phyloP scores from a whole-genome alignment of 92 coral and sea anemone species.

The Paragorgia papillata region DNA sequence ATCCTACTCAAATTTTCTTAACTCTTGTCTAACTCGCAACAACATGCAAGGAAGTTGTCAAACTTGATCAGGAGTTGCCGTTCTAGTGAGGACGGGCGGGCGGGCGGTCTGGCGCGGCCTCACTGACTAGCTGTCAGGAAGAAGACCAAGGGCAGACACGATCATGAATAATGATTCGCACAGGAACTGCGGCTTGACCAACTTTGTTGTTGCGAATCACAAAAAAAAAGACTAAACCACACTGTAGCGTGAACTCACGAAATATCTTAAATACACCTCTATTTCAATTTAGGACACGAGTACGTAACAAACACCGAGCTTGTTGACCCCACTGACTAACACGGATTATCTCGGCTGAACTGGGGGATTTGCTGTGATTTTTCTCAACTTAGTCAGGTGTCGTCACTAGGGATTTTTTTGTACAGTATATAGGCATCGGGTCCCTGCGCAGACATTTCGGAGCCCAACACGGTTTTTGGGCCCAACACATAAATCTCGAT shows the following conservation, averaged over 20 bases:
- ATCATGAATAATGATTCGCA: slow-evolving; percentile 41
- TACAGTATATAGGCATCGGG: not conserved
- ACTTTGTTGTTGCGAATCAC: slow-evolving; percentile 20
- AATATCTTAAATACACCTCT: too few species aligned
- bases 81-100: not conserved
- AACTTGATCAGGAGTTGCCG: not conserved
- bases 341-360: too few species aligned
- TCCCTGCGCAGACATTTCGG: slow-evolving; percentile 28
- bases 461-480: slow-evolving; percentile 32
- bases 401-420: slow-evolving; percentile 4
- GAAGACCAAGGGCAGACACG: slow-evolving; percentile 27
- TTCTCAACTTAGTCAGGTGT: too few species aligned
- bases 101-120: not conserved
- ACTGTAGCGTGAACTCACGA: too few species aligned
- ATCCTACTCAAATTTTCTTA: not conserved
- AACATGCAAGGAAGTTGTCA: not conserved
- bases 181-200: slow-evolving; percentile 37
- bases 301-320: too few species aligned
- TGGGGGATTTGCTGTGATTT: too few species aligned
- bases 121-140: slow-evolving; percentile 28
- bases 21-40: not conserved
- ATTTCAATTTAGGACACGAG: too few species aligned
- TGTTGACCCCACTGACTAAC: too few species aligned
- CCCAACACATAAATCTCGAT: slow-evolving; percentile 44
- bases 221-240: too few species aligned